A percentile compares a stretch with the other conserved stretches of the same genome.
These are phyloP conservation scores for Spea bombifrons DNA, from an alignment of 2,113 vertebrate genomes.

Conservation along the genomic window DNA sequence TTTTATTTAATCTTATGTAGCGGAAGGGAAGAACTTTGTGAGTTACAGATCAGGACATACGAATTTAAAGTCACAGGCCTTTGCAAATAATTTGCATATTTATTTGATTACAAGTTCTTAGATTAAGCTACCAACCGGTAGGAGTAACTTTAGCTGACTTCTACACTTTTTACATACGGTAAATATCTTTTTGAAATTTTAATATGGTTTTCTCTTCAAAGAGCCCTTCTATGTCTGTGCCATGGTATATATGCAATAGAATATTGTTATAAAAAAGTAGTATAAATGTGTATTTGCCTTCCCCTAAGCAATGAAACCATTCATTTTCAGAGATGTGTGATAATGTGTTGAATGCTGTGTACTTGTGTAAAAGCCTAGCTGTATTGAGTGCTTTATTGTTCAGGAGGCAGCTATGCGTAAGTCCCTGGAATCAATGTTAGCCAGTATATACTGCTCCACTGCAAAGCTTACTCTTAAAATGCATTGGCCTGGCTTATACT, in stretches of 20 bases:
- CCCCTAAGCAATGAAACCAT: background rate
- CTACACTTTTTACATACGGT: too few relatives aligned
- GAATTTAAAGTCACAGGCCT: too few relatives aligned
- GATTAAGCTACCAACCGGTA: too few relatives aligned
- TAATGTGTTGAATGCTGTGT: conserved; percentile 13
- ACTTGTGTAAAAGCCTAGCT: conserved; percentile 6
- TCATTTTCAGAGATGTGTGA: conserved; percentile 4
- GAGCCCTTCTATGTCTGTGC: too few relatives aligned
- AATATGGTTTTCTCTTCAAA: background rate
- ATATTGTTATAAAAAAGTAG: too few relatives aligned
- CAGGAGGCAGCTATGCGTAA: background rate
- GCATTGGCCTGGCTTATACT: background rate
- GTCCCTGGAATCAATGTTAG: background rate
- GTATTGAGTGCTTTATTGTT: conserved; percentile 23
- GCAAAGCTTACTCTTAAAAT: background rate
- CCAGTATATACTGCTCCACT: conserved; percentile 7
- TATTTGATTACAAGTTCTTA: too few relatives aligned
- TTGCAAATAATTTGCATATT: too few relatives aligned
- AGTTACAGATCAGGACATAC: too few relatives aligned
- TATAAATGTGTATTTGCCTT: background rate
- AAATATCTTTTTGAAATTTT: background rate
- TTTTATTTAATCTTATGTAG: too few relatives aligned
- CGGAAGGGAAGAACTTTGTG: too few relatives aligned
- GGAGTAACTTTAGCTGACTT: too few relatives aligned
- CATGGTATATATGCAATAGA: too few relatives aligned